A percentile compares a stretch with the other conserved stretches of the same genome.
Evolutionary conservation across 2,888 invertebrate genomes (phyloP).

Genomic region (Oligia strigilis): DNA sequence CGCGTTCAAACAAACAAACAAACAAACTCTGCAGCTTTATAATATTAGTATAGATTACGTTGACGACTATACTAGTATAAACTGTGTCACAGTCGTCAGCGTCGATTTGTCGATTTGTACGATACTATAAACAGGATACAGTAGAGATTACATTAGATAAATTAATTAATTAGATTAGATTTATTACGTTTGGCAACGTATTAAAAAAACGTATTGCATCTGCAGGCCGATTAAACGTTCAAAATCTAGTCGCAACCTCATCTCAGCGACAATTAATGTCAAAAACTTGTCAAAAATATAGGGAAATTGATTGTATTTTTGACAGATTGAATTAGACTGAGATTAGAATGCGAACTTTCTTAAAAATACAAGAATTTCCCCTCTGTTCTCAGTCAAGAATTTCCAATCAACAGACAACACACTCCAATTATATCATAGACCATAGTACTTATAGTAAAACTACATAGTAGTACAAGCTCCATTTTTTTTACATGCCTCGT

Average conservation of each 20-base stretch:
- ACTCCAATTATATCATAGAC: constrained; percentile 29
- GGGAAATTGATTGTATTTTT: not conserved
- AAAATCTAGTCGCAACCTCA: not conserved
- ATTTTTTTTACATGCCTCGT: not conserved
- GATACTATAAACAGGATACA: not conserved
- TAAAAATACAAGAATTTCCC: not conserved
- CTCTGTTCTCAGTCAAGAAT: constrained; percentile 2
- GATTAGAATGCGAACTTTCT: not conserved
- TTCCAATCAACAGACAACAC: not conserved
- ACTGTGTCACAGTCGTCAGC: too few species aligned
- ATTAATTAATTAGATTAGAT: too few species aligned
- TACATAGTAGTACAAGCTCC: not conserved
- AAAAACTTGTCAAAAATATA: not conserved
- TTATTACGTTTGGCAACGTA: not conserved
- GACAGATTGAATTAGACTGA: not conserved
- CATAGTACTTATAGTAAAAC: constrained; percentile 13
- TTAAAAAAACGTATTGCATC: not conserved
- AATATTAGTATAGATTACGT: too few species aligned
- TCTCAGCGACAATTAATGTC: not conserved
- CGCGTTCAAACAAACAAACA: too few species aligned
- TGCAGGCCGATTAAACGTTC: not conserved
- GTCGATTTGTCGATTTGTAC: too few species aligned
- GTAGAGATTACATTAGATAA: not conserved
- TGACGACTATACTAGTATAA: too few species aligned
- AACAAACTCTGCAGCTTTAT: too few species aligned